Percentiles rank a stretch among this genome's conserved stretches.
Evolutionary conservation across 2,888 invertebrate genomes (phyloP).

Genomic region (Lepidochitona cinerea): DNA sequence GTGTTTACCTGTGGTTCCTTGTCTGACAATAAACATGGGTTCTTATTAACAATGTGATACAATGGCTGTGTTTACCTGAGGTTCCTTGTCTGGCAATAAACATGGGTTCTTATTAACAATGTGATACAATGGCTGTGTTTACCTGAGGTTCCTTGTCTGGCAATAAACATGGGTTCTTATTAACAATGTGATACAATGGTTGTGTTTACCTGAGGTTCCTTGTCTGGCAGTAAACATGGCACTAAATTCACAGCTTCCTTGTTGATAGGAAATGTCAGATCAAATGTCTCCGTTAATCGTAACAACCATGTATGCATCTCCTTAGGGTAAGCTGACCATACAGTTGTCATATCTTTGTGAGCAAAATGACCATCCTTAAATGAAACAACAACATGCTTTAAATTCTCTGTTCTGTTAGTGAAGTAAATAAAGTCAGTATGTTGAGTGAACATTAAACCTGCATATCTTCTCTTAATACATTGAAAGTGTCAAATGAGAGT

Average conservation of each 20-base stretch:
- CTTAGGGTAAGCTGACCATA: constrained; percentile 61
- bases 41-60: background rate
- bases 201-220: constrained; percentile 46
- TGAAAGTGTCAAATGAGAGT: too few relatives aligned
- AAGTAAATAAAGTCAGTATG: too few relatives aligned
- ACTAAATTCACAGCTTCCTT: constrained; percentile 60
- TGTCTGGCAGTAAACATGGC: constrained; percentile 64
- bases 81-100: background rate
- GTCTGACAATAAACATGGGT: background rate
- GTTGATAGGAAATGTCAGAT: constrained; percentile 63
- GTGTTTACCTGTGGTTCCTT: background rate
- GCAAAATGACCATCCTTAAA: constrained; percentile 61
- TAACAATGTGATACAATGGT: background rate
- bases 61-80: background rate
- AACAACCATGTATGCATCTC: constrained; percentile 67
- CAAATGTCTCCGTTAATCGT: constrained; percentile 68
- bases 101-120: background rate
- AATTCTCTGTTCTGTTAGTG: too few relatives aligned
- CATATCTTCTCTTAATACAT: too few relatives aligned
- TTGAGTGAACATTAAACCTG: too few relatives aligned
- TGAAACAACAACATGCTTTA: background rate
- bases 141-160: background rate
- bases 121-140: too few relatives aligned
- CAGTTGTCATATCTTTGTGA: constrained; percentile 52
- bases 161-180: background rate